Conservation (phyloP, 1,140 invertebrate species). For the Daktulosphaira vitifoliae region DNA sequence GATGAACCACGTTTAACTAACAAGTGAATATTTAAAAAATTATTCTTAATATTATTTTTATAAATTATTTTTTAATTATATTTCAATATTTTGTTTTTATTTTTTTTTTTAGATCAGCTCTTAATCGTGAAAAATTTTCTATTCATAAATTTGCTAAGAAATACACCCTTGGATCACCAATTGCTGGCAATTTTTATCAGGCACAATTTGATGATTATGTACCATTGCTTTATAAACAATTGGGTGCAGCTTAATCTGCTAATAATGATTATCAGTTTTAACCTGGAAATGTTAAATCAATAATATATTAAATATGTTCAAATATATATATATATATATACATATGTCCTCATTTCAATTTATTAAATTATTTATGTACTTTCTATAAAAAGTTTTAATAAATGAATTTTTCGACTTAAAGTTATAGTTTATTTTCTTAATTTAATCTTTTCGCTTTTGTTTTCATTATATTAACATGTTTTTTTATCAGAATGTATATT, state of each 20-base stretch:
- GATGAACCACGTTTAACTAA: constrained; percentile 58
- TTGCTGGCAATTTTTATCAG: constrained; percentile 83
- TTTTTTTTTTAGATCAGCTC: constrained; percentile 49
- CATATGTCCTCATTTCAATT: too few relatives aligned
- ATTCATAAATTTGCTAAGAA: constrained; percentile 73
- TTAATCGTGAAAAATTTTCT: constrained; percentile 68
- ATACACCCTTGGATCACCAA: constrained; percentile 67
- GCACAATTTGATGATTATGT: constrained; percentile 88
- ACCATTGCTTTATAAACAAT: constrained; percentile 61
- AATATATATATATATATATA: too few relatives aligned
- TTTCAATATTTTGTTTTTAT: not conserved
- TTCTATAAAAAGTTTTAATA: too few relatives aligned
- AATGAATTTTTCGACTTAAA: too few relatives aligned
- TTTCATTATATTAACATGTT: too few relatives aligned
- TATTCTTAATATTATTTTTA: not conserved
- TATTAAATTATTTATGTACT: too few relatives aligned
- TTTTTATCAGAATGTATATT: too few relatives aligned
- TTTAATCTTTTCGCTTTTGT: too few relatives aligned
- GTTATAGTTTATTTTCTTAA: too few relatives aligned
- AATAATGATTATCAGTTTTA: too few relatives aligned
- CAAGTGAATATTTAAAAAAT: constrained; percentile 37
- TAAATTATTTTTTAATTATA: not conserved
- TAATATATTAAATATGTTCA: too few relatives aligned
- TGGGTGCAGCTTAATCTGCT: constrained; percentile 45
- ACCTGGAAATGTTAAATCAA: too few relatives aligned